Base-by-base conservation (phyloP, 1,140 invertebrate species). In the Centruroides sculpturatus region DNA sequence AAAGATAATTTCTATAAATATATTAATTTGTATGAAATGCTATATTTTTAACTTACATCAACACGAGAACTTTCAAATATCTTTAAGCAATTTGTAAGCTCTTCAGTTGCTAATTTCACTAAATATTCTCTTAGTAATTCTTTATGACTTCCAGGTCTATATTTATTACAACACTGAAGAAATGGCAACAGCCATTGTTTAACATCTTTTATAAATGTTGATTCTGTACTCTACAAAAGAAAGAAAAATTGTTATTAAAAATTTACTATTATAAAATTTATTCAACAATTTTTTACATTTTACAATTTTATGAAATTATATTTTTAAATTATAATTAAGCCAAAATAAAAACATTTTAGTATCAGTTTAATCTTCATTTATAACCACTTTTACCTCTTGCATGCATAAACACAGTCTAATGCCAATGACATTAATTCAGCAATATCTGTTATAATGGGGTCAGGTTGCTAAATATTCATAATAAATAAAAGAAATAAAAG, bases 101-200 rank as follows among this genome's bases (percentile, higher is more conserved):
- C 74, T 55, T 71, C 65, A 47, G 68, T 68, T n/a, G 74, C 76
- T 12, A 75, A 66, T 49, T 69, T 69, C 4, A 78, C 66, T 8
- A 81, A 63, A 64, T 77, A 79, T 53, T 75, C 71, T 62, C 69
- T 71, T 55, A 82, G 67, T 47, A 79, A 70, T 5, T 61, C 65
- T 56, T 70, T 70, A 66, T 61, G 72, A 58, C 68, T 69, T 11
- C 75, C 75, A 59, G 77, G 74, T 51, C 75, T 65, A 63, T 78
- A 73, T 55, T 73, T 71, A 60, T 83, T 78, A 69, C 78, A 82
- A 55, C 81, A 78, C 62, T 75, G 72, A 49, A 84, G 72, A 72
- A 81, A 85, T 34, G 83, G 83, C 10, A 85, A 68, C 13, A 85
- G 63, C 71, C 79, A 80, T 49, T 75, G 75, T 55, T 78, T 74